phyloP scores from a whole-genome alignment of 2,888 invertebrate genomes.

The Trypoxylon attenuatum region DNA sequence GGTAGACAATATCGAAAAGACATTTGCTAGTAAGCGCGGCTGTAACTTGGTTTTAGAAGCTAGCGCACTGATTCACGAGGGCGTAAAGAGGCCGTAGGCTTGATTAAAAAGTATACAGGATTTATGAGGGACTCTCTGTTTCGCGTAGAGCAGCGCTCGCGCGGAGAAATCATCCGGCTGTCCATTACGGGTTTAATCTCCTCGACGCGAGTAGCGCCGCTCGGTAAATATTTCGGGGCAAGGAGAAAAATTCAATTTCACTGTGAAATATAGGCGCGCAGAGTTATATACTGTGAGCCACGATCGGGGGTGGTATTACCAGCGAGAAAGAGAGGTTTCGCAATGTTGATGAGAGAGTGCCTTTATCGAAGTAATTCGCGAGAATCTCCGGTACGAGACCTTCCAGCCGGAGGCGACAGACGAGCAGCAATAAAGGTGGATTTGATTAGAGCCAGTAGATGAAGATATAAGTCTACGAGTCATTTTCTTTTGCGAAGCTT shows the following conservation, averaged over 20 bases:
- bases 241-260: slow-evolving; percentile 33
- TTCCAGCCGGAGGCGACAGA: slow-evolving; percentile 11
- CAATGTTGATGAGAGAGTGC: slow-evolving; percentile 13
- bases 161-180: slow-evolving; percentile 17
- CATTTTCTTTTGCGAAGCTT: too few species aligned
- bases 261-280: slow-evolving; percentile 16
- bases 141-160: not conserved
- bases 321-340: too few species aligned
- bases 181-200: slow-evolving; percentile 46
- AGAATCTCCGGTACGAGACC: too few species aligned
- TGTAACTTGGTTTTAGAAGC: not conserved
- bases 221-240: not conserved
- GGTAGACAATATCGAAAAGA: not conserved
- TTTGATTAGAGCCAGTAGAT: slow-evolving; percentile 42
- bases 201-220: not conserved
- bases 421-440: slow-evolving; percentile 36
- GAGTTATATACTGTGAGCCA: too few species aligned
- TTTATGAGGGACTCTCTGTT: slow-evolving; percentile 22
- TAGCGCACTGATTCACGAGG: not conserved
- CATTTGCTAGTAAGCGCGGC: not conserved
- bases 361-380: slow-evolving; percentile 19
- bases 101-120: slow-evolving; percentile 29
- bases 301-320: too few species aligned
- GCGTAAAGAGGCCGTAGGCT: not conserved
- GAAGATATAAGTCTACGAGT: slow-evolving; percentile 16